Evolutionary conservation across 2,888 invertebrate genomes (phyloP).

Genomic region (Sycophila texana): DNA sequence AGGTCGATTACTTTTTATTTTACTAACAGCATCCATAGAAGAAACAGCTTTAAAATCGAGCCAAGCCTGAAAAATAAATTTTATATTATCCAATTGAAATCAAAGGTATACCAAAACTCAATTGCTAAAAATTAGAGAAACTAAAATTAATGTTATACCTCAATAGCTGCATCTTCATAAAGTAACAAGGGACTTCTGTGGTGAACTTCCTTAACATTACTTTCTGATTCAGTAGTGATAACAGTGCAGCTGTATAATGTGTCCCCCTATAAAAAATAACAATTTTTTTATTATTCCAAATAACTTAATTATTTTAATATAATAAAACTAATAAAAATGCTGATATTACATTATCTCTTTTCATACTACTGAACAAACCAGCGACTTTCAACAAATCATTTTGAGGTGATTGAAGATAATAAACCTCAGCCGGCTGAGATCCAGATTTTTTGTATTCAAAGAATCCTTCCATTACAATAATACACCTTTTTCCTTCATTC

Average conservation of each 20-base stretch:
- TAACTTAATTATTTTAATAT: background rate
- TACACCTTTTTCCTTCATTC: slow-evolving; percentile 48
- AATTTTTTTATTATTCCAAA: background rate
- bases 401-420: slow-evolving; percentile 45
- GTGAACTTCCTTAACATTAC: slow-evolving; percentile 37
- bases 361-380: slow-evolving; percentile 46
- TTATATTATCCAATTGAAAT: background rate
- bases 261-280: slow-evolving; percentile 44
- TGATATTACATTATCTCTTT: slow-evolving; percentile 43
- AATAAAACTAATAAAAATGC: background rate
- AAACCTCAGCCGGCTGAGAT: slow-evolving; percentile 41
- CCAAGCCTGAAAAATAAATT: slow-evolving; percentile 47
- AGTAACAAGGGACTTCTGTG: slow-evolving; percentile 48
- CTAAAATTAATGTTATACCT: slow-evolving; percentile 22
- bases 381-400: slow-evolving; percentile 50
- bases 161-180: slow-evolving; percentile 27
- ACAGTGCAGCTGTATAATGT: slow-evolving; percentile 47
- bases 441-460: slow-evolving; percentile 46
- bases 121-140: no score
- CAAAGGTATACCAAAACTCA: background rate
- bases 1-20: slow-evolving; percentile 39
- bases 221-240: slow-evolving; percentile 48
- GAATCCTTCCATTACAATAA: slow-evolving; percentile 53
- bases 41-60: slow-evolving; percentile 45
- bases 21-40: slow-evolving; percentile 38